phyloP scores from a whole-genome alignment of 2,797 vertebrate genomes.

The Sebastes hubbsi region DNA sequence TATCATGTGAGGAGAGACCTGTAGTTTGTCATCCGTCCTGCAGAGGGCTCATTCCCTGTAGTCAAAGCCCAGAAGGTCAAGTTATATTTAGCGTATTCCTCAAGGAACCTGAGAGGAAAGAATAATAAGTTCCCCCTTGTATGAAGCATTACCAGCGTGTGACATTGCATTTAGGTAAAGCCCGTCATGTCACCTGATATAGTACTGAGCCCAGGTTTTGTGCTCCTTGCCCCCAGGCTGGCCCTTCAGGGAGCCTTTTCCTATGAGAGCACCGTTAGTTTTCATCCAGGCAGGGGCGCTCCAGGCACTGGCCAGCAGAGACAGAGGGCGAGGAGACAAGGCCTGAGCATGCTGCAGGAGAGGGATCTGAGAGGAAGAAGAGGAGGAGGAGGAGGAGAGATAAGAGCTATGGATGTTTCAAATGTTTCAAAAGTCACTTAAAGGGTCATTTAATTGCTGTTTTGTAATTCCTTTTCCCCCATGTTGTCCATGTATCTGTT shows the following conservation, averaged over 20 bases:
- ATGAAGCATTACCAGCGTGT: slow-evolving; percentile 54
- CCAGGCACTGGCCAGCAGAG: slow-evolving; percentile 92
- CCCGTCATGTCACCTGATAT: slow-evolving; percentile 83
- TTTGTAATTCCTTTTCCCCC: too few relatives aligned
- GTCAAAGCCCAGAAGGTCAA: slow-evolving; percentile 96
- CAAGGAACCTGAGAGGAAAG: slow-evolving; percentile 86
- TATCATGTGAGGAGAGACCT: slow-evolving; percentile 57
- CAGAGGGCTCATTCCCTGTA: slow-evolving; percentile 90
- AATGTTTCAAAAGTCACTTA: too few relatives aligned
- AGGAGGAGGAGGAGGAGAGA: too few relatives aligned
- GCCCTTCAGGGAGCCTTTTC: slow-evolving; percentile 91
- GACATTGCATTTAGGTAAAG: slow-evolving; percentile 61
- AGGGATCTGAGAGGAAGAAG: slow-evolving; percentile 85
- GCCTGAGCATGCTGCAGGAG: slow-evolving; percentile 86
- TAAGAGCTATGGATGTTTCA: too few relatives aligned
- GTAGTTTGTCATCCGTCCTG: slow-evolving; percentile 88
- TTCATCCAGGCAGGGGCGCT: slow-evolving; percentile 94
- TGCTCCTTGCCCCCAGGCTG: slow-evolving; percentile 88
- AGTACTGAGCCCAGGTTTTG: slow-evolving; percentile 95
- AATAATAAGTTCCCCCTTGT: not conserved
- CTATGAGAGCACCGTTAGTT: slow-evolving; percentile 86
- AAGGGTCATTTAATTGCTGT: too few relatives aligned
- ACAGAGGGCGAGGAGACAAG: slow-evolving; percentile 82
- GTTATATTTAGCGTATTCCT: slow-evolving; percentile 90
- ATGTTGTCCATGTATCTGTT: too few relatives aligned